Conservation (phyloP, 1,140 invertebrate genomes). For the Lepeophtheirus salmonis region DNA sequence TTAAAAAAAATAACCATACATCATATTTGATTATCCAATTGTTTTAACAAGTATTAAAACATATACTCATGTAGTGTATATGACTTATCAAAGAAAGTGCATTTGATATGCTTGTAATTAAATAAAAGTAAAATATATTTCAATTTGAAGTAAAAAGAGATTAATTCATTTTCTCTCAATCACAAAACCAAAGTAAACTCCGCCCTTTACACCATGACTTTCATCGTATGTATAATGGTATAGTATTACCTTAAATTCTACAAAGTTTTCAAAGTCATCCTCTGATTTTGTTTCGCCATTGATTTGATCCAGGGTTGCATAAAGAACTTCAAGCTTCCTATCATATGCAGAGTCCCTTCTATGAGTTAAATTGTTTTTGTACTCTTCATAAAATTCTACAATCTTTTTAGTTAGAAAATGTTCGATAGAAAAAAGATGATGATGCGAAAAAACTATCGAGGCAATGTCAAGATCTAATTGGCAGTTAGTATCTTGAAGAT, state of each 20-base stretch:
- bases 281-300: neutral
- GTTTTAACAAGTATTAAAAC: too few species aligned
- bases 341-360: neutral
- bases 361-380: neutral
- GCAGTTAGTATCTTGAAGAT: neutral
- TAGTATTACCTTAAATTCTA: neutral
- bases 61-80: too few species aligned
- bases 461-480: neutral
- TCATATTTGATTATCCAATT: too few species aligned
- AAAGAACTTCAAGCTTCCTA: neutral
- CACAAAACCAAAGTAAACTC: too few species aligned
- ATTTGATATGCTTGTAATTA: too few species aligned
- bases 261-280: neutral
- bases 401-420: constrained; percentile 5
- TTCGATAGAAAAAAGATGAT: constrained; percentile 9
- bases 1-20: too few species aligned
- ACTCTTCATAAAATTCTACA: neutral
- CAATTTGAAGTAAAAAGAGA: too few species aligned
- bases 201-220: too few species aligned
- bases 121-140: too few species aligned
- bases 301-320: neutral
- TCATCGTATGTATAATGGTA: too few species aligned
- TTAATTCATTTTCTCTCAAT: too few species aligned
- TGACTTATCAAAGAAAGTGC: too few species aligned
- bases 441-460: neutral